Base-by-base conservation (phyloP, 2,888 invertebrate genomes). In the Magallana nippona region DNA sequence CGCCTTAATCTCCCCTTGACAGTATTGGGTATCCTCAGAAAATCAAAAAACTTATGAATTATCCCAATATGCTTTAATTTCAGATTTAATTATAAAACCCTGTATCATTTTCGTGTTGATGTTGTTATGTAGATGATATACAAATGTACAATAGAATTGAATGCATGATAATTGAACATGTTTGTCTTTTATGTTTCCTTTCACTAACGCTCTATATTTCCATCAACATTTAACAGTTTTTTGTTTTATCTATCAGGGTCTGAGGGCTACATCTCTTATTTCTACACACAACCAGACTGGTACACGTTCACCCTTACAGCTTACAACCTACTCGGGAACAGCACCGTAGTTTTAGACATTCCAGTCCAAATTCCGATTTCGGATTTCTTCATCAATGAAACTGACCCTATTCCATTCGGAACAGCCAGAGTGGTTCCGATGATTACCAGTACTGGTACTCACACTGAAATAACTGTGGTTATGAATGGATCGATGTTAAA, bases 391-490 rank as follows among this genome's bases (percentile, higher is more conserved):
- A 85, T 88, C 13, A 79, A 84, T n/a, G 44, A 58, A 3, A 87
- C 85, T n/a, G 19, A 62, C 44, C 84, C 88, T 27, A 86, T 88
- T 27, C 82, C 85, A 0, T 88, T 81, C 55, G 86, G 86, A 15
- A 82, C 77, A 10, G 55, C 85, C 22, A 78, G 84, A n/a, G 82
- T 60, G 15, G 55, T 88, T 8, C 83, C 83, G 19, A 82, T 88
- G n/a, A 60, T 83, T 19, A 83, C 86, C 8, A 71, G 13, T 63
- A 62, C 71, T 10, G 88, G 87, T 27, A 78, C 80, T 11, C 60
- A 84, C 57, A 85, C 86, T 19, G 84, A 85, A 32, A 79, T 87
- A 8, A 80, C 62, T 13, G 83, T 87, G 1, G 57, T 77, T 19
- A 82, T 87, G 71, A 86, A 85, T 57, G 85, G 85, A 62, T 81